Conservation (phyloP, 2,797 vertebrate species). For the Pseudochromis fuscus region DNA sequence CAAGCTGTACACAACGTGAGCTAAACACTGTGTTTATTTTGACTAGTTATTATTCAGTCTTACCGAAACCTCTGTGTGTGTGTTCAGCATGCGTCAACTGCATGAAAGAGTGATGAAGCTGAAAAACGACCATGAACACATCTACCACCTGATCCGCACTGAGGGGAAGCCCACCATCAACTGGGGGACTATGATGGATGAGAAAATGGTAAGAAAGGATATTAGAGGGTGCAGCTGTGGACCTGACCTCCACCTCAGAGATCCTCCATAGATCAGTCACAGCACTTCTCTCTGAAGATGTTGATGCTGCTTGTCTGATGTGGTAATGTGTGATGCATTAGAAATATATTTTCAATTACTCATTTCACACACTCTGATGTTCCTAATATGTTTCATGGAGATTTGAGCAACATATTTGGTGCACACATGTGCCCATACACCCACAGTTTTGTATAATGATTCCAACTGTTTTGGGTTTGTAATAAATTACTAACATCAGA, state of each 20-base stretch:
- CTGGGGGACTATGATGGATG: slow-evolving; percentile 93
- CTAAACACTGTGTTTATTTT: no score
- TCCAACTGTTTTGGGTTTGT: no score
- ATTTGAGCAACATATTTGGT: neutral
- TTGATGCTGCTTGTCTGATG: neutral
- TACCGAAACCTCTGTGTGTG: slow-evolving; percentile 8
- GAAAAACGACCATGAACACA: slow-evolving; percentile 86
- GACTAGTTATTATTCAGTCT: neutral
- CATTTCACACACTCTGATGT: neutral
- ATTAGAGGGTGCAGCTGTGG: neutral
- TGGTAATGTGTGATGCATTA: neutral
- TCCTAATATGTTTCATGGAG: neutral
- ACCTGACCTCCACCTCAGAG: no score
- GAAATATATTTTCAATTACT: neutral
- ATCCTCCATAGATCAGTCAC: neutral
- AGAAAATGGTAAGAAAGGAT: slow-evolving; percentile 89
- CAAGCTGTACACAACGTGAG: no score
- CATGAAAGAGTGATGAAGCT: slow-evolving; percentile 90
- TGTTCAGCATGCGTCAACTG: slow-evolving; percentile 92
- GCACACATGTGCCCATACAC: neutral
- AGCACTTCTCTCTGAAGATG: neutral
- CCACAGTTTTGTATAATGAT: neutral
- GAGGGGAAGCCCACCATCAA: slow-evolving; percentile 90
- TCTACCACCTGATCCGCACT: slow-evolving; percentile 87
- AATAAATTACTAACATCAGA: no score